A percentile compares a stretch with the other conserved stretches of the same genome.
phyloP scores from a whole-genome alignment of 2,113 vertebrate genomes.

The Thunnus thynnus region DNA sequence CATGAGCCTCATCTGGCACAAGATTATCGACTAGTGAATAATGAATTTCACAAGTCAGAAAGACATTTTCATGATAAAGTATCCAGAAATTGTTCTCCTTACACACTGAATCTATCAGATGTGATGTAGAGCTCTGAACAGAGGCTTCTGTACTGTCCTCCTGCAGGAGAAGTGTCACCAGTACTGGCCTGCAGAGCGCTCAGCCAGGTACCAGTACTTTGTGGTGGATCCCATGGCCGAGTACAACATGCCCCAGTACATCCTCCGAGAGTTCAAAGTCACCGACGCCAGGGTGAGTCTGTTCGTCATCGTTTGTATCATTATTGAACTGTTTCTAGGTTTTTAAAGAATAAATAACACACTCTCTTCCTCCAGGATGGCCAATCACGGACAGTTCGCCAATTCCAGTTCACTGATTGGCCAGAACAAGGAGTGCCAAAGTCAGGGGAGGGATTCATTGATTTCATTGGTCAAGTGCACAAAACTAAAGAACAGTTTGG shows the following conservation, averaged over 20 bases:
- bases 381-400: slow-evolving; percentile 85
- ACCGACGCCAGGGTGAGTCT: slow-evolving; percentile 84
- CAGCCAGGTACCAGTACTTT: slow-evolving; percentile 87
- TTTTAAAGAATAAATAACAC: neutral
- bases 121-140: slow-evolving; percentile 27
- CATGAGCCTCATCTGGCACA: slow-evolving; percentile 11
- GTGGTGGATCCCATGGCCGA: slow-evolving; percentile 88
- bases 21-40: slow-evolving; percentile 20
- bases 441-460: slow-evolving; percentile 87
- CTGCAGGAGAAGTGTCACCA: slow-evolving; percentile 86
- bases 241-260: slow-evolving; percentile 88
- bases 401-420: slow-evolving; percentile 88
- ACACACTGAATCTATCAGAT: neutral
- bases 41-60: slow-evolving; percentile 20
- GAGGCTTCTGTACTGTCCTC: slow-evolving; percentile 15
- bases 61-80: slow-evolving; percentile 25
- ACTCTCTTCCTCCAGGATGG: slow-evolving; percentile 75
- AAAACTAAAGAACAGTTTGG: slow-evolving; percentile 88
- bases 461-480: slow-evolving; percentile 87
- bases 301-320: neutral
- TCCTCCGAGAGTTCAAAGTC: slow-evolving; percentile 87
- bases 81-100: neutral
- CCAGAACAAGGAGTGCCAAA: slow-evolving; percentile 88
- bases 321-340: neutral
- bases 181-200: slow-evolving; percentile 86